Evolutionary conservation across 2,888 invertebrate species (phyloP), one percentile per base, ranked within the genome.

Genomic region (Keiferia lycopersicella): DNA sequence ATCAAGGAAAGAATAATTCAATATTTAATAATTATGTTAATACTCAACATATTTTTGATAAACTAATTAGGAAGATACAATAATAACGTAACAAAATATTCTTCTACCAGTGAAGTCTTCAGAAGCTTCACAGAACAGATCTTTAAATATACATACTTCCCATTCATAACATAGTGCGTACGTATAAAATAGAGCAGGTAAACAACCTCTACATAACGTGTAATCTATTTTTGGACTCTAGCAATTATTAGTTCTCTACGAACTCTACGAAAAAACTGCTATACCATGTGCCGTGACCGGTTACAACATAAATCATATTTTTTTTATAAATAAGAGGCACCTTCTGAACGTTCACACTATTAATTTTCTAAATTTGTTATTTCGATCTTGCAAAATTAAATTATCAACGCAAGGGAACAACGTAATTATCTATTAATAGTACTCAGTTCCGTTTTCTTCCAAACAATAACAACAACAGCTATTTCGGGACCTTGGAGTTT

Each of bases 191-290:
- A 26, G 8, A 12, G 22, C 22, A 53, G 51, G 51, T 51, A 51
- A 26, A 26, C 51, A 14, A 53, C 51, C 51, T 53, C 20, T 20
- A 51, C 8, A 12, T 51, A 20, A 41, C 30, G 3, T 30, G 45
- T n/a, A 22, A 12, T 51, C 20, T 51, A 51, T 51, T 51, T 51
- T 51, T 51, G 11, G 22, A 20, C 41, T 41, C 41, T 12, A 41
- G 14, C 12, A 12, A 14, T 14, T 14, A 41, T 14, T 41, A 14
- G 14, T 41, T 14, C 3, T 41, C 30, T 34, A 34, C 4, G 10
- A 34, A 34, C 34, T 34, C 6, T 34, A 34, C 34, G 10, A 4
- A 34, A 34, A 34, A 34, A 34, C n/a, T n/a, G n/a, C n/a, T n/a
- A 34, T 8, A 7, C 7, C 34, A 8, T 16, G 11, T 3, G 4